Base-by-base conservation (phyloP, 2,113 vertebrate species). In the Irena cyanogastra region DNA sequence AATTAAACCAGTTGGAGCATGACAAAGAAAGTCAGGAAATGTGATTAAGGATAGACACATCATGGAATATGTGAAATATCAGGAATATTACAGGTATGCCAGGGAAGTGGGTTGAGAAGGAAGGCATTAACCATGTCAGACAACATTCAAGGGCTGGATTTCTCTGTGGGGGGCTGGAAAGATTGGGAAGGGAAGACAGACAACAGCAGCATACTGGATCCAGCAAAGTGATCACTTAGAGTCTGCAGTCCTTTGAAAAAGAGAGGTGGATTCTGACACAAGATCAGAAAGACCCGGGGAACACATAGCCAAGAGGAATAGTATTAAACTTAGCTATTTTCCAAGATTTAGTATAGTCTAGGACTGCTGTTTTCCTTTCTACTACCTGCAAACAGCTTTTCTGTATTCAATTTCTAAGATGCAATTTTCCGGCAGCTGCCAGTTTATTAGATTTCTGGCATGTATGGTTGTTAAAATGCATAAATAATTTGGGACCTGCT, bases 381-480 rank as follows among this genome's bases (percentile, higher is more conserved):
- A 9, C 39, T 52, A 53, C 68, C 75, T 88, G 15, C 47, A 75
- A 69, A 60, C 50, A 45, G 24, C 61, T 94, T 93, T 95, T 64
- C 49, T 54, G 12, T 61, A 65, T 93, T 94, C 60, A 74, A 47
- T 72, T 95, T 92, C 90, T 89, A 92, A 83, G 89, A 89, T 41
- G n/a, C 18, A 89, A 6, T 72, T 94, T n/a, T 54, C 78, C 54
- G 9, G 69, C 30, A 45, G 28, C 35, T 81, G 44, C 37, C 54
- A 91, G 57, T 84, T 97, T 90, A 87, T 96, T 94, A 92, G 50
- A 74, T 72, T 85, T 65, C 45, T 95, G 83, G 30, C 35, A 76
- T 66, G 27, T 30, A 19, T 41, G 11, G 39, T 45, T 93, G 24
- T 82, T 81, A 94, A 93, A 94, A 78, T 69, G 13, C 39, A 66